These are phyloP conservation scores for Augochlorella aurata DNA, from an alignment of 2,888 invertebrate species.

Conservation along the genomic window DNA sequence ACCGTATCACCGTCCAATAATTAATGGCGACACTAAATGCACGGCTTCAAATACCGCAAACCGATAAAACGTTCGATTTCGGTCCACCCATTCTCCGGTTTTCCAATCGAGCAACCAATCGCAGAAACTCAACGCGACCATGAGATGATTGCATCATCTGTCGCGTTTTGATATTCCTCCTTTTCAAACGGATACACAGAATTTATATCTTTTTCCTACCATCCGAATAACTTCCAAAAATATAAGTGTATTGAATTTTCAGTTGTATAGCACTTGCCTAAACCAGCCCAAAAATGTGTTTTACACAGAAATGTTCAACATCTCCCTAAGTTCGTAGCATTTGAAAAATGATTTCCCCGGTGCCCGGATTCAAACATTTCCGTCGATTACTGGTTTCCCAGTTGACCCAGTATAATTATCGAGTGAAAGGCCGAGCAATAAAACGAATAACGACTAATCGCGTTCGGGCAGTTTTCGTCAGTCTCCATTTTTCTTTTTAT, in stretches of 20 bases:
- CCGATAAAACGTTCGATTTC: background rate
- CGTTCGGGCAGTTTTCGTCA: background rate
- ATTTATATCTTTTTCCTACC: background rate
- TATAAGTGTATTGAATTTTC: background rate
- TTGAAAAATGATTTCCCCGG: background rate
- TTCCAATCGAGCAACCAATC: background rate
- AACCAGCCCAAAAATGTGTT: too few relatives aligned
- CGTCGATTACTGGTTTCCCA: background rate
- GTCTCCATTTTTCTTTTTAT: background rate
- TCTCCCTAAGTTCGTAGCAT: too few relatives aligned
- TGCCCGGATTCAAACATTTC: background rate
- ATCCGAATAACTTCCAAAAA: background rate
- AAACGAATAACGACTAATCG: background rate
- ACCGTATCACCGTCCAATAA: background rate
- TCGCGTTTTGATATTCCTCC: background rate
- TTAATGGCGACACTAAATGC: constrained; percentile 17
- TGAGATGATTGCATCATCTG: background rate
- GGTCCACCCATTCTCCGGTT: background rate
- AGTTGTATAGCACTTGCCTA: too few relatives aligned
- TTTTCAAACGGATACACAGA: too few relatives aligned
- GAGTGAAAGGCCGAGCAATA: background rate
- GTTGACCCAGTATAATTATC: background rate
- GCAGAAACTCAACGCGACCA: background rate
- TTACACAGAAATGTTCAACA: too few relatives aligned
- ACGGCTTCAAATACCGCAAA: background rate